Evolutionary conservation across 2,888 invertebrate species (phyloP), one percentile per base, ranked within the genome.

Genomic region (Lithophane ornitopus): DNA sequence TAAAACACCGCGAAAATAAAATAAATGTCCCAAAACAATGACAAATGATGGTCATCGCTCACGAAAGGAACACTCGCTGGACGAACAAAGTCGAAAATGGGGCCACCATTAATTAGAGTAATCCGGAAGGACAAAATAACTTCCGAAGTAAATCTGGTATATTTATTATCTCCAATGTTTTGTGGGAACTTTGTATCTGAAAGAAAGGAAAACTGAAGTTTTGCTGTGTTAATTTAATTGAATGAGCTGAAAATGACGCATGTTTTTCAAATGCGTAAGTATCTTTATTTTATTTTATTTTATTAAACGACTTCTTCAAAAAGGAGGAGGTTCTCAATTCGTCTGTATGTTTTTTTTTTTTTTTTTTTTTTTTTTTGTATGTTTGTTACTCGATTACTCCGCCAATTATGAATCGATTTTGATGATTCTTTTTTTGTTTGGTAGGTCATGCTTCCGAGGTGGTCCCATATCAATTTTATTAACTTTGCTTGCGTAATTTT

Each of bases 31-130:
- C 28, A 28, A 78, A 81, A 78, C 66, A 62, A 67, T 79, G 80
- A 81, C 46, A 81, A 81, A 81, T 84, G 58, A 74, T 68, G 67
- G 70, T 70, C 70, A 80, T 84, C 84, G 22, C n/a, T 74, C 80
- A 74, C 66, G 66, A 70, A 74, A 78, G 54, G 44, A 72, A 65
- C 79, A 74, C 62, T 84, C 44, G 26, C 34, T 49, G 66, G 70
- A 84, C 28, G 72, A 59, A 72, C 46, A 67, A 61, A 73, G 49
- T 73, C 39, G 56, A 62, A 79, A 81, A 81, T 74, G 82, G 71
- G 70, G 63, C 26, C 22, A 58, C 66, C 66, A 81, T 84, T 80
- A 70, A 81, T 80, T 70, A 74, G 6, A 56, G 39, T 70, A 80
- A 81, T 79, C 66, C 39, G 26, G 74, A 63, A 74, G 67, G 41